phyloP scores from a whole-genome alignment of 2,888 invertebrate species.

The Itoplectis maculator region DNA sequence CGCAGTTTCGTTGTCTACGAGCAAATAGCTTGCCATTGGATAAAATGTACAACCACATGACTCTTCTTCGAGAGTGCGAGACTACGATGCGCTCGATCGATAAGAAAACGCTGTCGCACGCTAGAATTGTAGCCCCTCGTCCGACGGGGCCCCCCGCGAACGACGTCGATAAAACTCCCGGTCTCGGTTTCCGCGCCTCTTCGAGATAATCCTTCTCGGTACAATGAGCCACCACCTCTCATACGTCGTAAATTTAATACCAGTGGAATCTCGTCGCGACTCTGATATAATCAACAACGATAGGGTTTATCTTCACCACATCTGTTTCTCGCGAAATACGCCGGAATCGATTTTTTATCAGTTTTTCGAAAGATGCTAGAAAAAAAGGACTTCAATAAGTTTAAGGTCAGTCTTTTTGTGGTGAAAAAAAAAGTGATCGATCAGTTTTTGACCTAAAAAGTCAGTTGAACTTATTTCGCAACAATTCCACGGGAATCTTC shows the following conservation, averaged over 20 bases:
- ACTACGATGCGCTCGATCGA: slow-evolving; percentile 22
- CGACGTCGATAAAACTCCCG: slow-evolving; percentile 1
- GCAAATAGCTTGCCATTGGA: slow-evolving; percentile 23
- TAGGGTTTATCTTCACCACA: not conserved
- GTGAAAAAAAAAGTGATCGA: not conserved
- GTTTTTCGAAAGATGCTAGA: too few species aligned
- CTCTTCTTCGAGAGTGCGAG: not conserved
- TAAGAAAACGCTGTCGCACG: slow-evolving; percentile 17
- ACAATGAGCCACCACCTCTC: too few species aligned
- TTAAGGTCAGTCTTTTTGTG: too few species aligned
- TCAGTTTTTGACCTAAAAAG: too few species aligned
- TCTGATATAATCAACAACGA: not conserved
- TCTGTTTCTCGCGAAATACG: not conserved
- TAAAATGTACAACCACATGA: slow-evolving; percentile 25
- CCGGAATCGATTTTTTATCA: not conserved
- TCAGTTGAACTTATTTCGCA: not conserved
- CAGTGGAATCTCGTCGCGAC: not conserved
- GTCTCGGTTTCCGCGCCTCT: not conserved
- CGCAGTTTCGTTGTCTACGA: not conserved
- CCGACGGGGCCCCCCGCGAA: not conserved
- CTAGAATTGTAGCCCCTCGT: not conserved
- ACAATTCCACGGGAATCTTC: not conserved
- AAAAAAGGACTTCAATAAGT: not conserved
- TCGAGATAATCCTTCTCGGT: slow-evolving; percentile 18
- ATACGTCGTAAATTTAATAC: slow-evolving; percentile 3